Evolutionary conservation across 92 coral and sea anemone species (phyloP).

Genomic region (Montipora capitata): DNA sequence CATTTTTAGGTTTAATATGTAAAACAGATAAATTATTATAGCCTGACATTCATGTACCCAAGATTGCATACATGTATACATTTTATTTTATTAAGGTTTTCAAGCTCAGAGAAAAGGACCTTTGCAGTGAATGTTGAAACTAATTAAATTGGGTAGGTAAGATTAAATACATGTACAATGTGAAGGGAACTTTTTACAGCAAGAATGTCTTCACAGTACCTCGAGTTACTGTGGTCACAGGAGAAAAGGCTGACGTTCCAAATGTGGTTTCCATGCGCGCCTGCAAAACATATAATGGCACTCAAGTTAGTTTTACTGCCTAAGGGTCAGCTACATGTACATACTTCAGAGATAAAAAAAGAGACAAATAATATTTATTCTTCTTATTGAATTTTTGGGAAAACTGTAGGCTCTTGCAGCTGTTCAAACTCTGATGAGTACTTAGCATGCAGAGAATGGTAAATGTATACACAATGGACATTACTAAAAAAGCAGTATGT

Average conservation of each 20-base stretch:
- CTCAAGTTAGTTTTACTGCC: neutral
- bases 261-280: conserved; percentile 96
- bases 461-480: no score
- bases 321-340: neutral
- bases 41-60: no score
- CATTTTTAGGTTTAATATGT: no score
- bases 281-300: conserved; percentile 51
- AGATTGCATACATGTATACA: no score
- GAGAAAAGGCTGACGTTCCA: conserved; percentile 92
- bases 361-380: neutral
- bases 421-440: neutral
- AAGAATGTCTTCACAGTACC: conserved; percentile 52
- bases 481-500: no score
- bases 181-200: neutral
- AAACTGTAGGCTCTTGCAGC: neutral
- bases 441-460: neutral
- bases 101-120: no score
- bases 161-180: no score
- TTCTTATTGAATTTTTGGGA: neutral
- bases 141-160: no score
- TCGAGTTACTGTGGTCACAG: conserved; percentile 87
- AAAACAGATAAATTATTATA: no score
- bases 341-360: neutral
- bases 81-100: neutral
- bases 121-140: no score